phyloP scores from a whole-genome alignment of 2,888 invertebrate genomes.

The Cheilosia scutellata region DNA sequence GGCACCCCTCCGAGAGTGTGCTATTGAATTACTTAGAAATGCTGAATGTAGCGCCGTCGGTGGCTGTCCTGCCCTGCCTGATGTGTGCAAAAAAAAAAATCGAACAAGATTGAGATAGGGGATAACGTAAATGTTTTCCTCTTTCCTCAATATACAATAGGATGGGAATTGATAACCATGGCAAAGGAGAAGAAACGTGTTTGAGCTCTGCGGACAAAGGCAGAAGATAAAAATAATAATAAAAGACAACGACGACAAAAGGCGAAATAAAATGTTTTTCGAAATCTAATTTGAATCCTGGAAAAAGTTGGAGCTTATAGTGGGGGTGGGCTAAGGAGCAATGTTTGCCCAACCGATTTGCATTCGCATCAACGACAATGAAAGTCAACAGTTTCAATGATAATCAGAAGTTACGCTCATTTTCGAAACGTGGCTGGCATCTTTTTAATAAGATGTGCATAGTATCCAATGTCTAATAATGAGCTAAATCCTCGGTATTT shows the following conservation, averaged over 20 bases:
- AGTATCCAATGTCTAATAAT: too few species aligned
- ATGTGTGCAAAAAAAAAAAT: conserved; percentile 57
- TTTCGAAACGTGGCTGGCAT: not conserved
- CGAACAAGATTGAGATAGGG: conserved; percentile 52
- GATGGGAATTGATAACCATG: conserved; percentile 56
- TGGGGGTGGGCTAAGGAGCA: not conserved
- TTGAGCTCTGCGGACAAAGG: conserved; percentile 22
- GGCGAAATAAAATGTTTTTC: conserved; percentile 4
- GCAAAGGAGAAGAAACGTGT: conserved; percentile 22
- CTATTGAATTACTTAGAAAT: conserved; percentile 19
- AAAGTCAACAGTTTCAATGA: not conserved
- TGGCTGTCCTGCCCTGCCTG: conserved; percentile 18
- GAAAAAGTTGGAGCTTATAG: not conserved
- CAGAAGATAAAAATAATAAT: conserved; percentile 31
- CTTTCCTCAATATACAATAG: conserved; percentile 44
- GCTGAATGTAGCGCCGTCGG: conserved; percentile 8
- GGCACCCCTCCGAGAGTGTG: conserved; percentile 18
- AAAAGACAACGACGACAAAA: conserved; percentile 22
- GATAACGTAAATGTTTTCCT: conserved; percentile 54
- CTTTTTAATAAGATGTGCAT: not conserved
- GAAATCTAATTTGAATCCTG: conserved; percentile 42
- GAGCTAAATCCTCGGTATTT: too few species aligned
- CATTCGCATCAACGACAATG: not conserved
- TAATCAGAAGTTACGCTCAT: not conserved
- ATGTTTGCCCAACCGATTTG: conserved; percentile 5